phyloP scores from a whole-genome alignment of 2,888 invertebrate species.

The Kuschelorhynchus macadamiae region DNA sequence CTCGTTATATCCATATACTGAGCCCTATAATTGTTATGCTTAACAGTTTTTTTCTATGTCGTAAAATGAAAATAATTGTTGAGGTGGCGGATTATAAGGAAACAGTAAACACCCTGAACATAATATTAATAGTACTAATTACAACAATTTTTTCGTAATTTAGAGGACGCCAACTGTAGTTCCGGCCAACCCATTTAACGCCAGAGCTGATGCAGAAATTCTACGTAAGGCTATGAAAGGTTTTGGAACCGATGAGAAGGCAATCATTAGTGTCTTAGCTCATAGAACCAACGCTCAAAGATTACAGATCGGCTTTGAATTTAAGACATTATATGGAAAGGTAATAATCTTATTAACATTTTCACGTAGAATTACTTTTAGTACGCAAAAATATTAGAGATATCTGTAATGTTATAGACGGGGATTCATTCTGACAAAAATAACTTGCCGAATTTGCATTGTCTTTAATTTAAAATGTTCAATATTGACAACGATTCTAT shows the following conservation, averaged over 20 bases:
- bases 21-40: too few relatives aligned
- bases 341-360: conserved; percentile 67
- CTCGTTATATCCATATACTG: too few relatives aligned
- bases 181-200: conserved; percentile 83
- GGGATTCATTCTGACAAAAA: not conserved
- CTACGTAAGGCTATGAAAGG: conserved; percentile 95
- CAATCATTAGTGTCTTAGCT: conserved; percentile 87
- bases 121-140: not conserved
- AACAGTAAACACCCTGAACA: too few relatives aligned
- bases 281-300: conserved; percentile 89
- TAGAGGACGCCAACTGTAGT: conserved; percentile 83
- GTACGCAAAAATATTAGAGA: too few relatives aligned
- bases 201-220: conserved; percentile 84
- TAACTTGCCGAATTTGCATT: not conserved
- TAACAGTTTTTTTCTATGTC: too few relatives aligned
- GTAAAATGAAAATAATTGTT: too few relatives aligned
- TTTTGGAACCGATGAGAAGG: conserved; percentile 91
- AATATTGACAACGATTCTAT: not conserved
- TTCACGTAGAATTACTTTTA: not conserved
- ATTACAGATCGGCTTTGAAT: conserved; percentile 84
- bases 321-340: conserved; percentile 90
- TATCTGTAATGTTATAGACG: too few relatives aligned
- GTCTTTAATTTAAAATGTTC: not conserved
- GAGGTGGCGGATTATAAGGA: too few relatives aligned
- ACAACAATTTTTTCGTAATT: conserved; percentile 51